Base-by-base conservation (phyloP, 2,888 invertebrate genomes). In the Lottia scabra region DNA sequence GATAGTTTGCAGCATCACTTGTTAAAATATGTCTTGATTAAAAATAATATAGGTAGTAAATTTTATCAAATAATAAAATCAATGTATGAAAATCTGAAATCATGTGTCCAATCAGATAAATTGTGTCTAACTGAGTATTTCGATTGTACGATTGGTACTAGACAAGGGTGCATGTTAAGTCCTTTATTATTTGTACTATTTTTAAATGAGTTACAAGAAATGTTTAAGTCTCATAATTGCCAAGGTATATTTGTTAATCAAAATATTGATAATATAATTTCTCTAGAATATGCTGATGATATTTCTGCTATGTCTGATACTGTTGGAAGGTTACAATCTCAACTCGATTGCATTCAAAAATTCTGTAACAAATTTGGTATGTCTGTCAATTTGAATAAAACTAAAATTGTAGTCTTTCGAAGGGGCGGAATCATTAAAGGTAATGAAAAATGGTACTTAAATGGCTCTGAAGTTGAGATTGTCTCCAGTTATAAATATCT, bases 361-460 rank as follows among this genome's bases (percentile, higher is more conserved):
- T 48, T 48, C 48, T 48, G 48, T 8, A 48, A 8, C 16, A 48
- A 56, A 56, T 56, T 19, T 56, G 38, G 27, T 62, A 56, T 63
- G 44, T 44, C 26, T 19, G 68, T 67, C 16, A 68, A 65, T 64
- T 64, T 63, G 8, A 65, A 70, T 19, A 67, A 71, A 66, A 46
- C 64, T 27, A 68, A 70, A 46, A 43, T 72, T 64, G 44, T 73
- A 15, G 67, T 73, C 10, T 72, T 75, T 66, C 15, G 64, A 45
- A 66, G 48, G 46, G 73, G 63, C 15, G 70, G 65, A 19, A 56
- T 68, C 19, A 56, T 63, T n/a, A 30, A 65, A 30, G 38, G n/a
- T 48, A 72, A 19, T 46, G 72, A 73, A 66, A 73, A 73, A 43
- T 73, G 73, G 73, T 15, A 27, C 30, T 56, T 43, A 48, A 27